These are phyloP conservation scores for Pungitius pungitius DNA, from an alignment of 2,113 vertebrate genomes.

Conservation along the genomic window DNA sequence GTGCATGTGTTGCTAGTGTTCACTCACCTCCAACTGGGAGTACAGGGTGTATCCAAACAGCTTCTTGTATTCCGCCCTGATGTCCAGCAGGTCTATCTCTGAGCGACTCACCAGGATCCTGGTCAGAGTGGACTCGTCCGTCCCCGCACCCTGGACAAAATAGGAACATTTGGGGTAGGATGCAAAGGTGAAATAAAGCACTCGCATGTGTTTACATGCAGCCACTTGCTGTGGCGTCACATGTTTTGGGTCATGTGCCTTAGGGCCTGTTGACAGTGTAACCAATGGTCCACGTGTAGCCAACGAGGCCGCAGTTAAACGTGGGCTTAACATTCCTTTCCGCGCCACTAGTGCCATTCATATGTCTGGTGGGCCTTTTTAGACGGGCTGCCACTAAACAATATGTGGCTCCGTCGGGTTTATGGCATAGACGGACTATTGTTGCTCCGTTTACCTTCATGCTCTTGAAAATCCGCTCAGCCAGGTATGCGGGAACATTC, in stretches of 20 bases:
- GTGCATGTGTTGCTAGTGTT: not conserved
- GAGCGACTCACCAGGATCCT: slow-evolving; percentile 88
- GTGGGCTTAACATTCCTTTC: slow-evolving; percentile 61
- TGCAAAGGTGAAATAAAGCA: not conserved
- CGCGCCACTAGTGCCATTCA: slow-evolving; percentile 35
- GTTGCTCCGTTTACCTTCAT: slow-evolving; percentile 75
- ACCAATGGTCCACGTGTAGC: slow-evolving; percentile 5
- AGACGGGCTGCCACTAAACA: slow-evolving; percentile 15
- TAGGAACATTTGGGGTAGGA: not conserved
- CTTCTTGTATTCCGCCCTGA: slow-evolving; percentile 87
- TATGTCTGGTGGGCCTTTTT: slow-evolving; percentile 8
- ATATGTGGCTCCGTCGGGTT: not conserved
- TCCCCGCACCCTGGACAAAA: slow-evolving; percentile 83
- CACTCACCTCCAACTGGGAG: slow-evolving; percentile 83
- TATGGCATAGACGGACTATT: not conserved
- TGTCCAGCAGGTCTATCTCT: slow-evolving; percentile 88
- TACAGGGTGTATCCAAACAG: slow-evolving; percentile 81
- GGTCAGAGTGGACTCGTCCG: slow-evolving; percentile 84
- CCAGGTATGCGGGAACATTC: slow-evolving; percentile 77
- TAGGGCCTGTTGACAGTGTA: slow-evolving; percentile 2
- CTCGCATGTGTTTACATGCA: not conserved
- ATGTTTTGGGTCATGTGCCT: not conserved
- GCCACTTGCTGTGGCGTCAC: not conserved
- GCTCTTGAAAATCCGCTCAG: slow-evolving; percentile 77
- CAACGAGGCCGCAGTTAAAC: slow-evolving; percentile 38